phyloP scores from a whole-genome alignment of 1,140 invertebrate species.

The Oreohelix idahoensis region DNA sequence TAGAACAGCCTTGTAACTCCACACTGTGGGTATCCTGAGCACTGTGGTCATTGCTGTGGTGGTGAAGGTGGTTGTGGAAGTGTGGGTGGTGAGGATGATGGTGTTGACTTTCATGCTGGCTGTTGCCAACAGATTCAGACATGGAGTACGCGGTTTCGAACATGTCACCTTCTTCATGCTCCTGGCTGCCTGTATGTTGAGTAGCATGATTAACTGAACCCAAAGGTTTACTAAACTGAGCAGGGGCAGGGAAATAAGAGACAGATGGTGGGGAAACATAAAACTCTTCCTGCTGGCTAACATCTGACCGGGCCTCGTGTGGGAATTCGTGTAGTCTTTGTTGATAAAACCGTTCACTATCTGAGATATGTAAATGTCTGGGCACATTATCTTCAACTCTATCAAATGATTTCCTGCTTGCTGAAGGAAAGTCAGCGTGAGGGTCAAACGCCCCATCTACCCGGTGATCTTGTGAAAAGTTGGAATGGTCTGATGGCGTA shows the following conservation, averaged over 20 bases:
- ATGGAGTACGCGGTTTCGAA: background rate
- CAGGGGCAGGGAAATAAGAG: background rate
- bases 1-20: background rate
- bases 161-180: background rate
- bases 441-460: background rate
- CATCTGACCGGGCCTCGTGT: background rate
- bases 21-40: background rate
- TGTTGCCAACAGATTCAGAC: background rate
- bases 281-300: background rate
- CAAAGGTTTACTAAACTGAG: background rate
- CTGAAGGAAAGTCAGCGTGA: background rate
- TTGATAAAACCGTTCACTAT: background rate
- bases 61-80: constrained; percentile 23
- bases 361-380: constrained; percentile 1
- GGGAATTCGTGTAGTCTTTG: background rate
- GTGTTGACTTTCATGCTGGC: background rate
- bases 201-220: background rate
- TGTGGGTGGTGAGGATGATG: constrained; percentile 15
- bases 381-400: background rate
- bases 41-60: background rate
- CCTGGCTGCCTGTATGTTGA: background rate
- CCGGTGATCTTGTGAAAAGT: background rate
- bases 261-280: background rate
- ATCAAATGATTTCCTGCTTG: background rate
- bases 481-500: background rate